Base-by-base conservation (phyloP, 2,888 invertebrate species). In the Macrophya alboannulata region DNA sequence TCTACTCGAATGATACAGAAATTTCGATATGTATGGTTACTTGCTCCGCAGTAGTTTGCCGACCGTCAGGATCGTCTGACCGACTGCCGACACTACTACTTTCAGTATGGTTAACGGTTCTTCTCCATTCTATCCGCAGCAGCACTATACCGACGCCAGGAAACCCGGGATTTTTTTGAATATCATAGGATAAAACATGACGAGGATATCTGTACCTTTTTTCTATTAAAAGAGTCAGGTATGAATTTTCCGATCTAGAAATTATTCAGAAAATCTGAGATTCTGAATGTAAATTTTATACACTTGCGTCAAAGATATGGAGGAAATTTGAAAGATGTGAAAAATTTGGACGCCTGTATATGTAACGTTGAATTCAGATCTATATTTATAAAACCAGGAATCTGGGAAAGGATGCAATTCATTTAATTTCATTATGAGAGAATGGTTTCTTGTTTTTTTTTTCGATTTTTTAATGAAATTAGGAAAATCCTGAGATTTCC, bases 171-270 rank as follows among this genome's bases (percentile, higher is more conserved):
- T 9, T 25, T 45, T 10, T 74, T 74, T 12, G 15, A 68, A 68
- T 15, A 62, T 25, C 62, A 62, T 4, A 10, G 37, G 4, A 68
- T 25, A 10, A 10, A 62, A 10, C 62, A 62, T 62, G 21, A 3
- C 4, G 48, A 31, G 31, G 51, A 6, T n/a, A 65, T 31, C 31
- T 21, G 9, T 31, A 12, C 10, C 1, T 68, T 31, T 12, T 65
- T 65, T 31, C 31, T 6, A 87, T 96, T 95, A 71, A 55, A 8
- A n/a, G n/a, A 17, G 55, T 8, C 6, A 5, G n/a, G n/a, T 6
- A 1, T n/a, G n/a, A 55, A 8, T n/a, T 55, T n/a, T n/a, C 1
- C 8, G 17, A 51, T 51, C 17, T 51, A 4, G 17, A 5, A 51
- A 51, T 51, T 17, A 2, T n/a, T 55, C n/a, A 1, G 55, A n/a